These are phyloP conservation scores for Actinia equina DNA, from an alignment of 64 coral and sea anemone species.

Conservation along the genomic window DNA sequence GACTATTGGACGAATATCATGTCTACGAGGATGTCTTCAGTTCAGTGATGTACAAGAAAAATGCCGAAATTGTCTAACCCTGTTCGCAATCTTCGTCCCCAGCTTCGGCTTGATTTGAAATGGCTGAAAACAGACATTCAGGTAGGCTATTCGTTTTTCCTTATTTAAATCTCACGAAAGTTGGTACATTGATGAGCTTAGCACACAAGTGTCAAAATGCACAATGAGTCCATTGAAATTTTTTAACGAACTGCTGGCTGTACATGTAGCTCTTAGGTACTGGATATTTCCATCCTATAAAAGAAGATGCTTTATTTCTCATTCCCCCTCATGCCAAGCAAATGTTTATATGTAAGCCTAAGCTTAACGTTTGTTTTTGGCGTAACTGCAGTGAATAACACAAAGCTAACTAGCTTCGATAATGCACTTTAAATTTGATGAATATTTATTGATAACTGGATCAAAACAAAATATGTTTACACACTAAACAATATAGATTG, in stretches of 20 bases:
- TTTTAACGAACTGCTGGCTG: background rate
- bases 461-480: too few relatives aligned
- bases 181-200: background rate
- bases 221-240: background rate
- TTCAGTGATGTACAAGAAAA: background rate
- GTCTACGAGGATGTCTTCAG: background rate
- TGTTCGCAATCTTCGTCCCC: slow-evolving; percentile 74
- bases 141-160: slow-evolving; percentile 21
- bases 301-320: too few relatives aligned
- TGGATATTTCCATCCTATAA: too few relatives aligned
- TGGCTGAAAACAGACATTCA: slow-evolving; percentile 97
- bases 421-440: too few relatives aligned
- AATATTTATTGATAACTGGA: too few relatives aligned
- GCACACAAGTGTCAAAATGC: background rate
- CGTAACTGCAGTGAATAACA: too few relatives aligned
- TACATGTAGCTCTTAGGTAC: background rate
- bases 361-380: too few relatives aligned
- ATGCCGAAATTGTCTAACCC: slow-evolving; percentile 84
- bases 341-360: too few relatives aligned
- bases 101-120: slow-evolving; percentile 72
- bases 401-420: too few relatives aligned
- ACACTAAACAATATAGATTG: too few relatives aligned
- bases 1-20: background rate
- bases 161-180: background rate
- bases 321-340: too few relatives aligned